Evolutionary conservation across 1,140 invertebrate genomes (phyloP).

Genomic region (Trichogramma pretiosum): DNA sequence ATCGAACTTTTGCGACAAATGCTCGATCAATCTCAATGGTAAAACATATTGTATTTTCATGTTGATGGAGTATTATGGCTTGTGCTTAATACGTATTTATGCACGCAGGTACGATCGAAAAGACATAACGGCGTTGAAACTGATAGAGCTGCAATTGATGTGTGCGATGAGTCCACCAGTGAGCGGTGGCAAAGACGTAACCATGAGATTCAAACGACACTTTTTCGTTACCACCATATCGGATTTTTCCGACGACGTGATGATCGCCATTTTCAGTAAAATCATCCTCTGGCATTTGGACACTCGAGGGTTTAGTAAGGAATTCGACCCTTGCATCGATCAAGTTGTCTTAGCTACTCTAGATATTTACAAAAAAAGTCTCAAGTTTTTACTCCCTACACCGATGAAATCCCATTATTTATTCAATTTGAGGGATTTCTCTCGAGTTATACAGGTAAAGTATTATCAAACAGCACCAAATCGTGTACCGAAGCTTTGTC

Average conservation of each 20-base stretch:
- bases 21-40: conserved; percentile 83
- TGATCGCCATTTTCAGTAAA: conserved; percentile 80
- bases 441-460: conserved; percentile 73
- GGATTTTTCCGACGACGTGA: conserved; percentile 78
- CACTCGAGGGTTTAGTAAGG: conserved; percentile 84
- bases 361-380: conserved; percentile 77
- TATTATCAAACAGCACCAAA: not conserved
- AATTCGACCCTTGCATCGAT: conserved; percentile 87
- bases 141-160: conserved; percentile 81
- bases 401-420: conserved; percentile 87
- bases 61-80: too few species aligned
- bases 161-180: conserved; percentile 78
- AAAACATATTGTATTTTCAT: not conserved
- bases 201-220: conserved; percentile 80
- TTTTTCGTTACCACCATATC: conserved; percentile 85
- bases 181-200: conserved; percentile 74
- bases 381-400: conserved; percentile 76
- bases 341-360: conserved; percentile 81
- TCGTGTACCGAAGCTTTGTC: not conserved
- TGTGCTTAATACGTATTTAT: conserved; percentile 45
- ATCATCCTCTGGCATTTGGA: conserved; percentile 93
- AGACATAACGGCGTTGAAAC: conserved; percentile 71
- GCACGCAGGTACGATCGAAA: conserved; percentile 83
- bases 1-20: conserved; percentile 85
- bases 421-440: conserved; percentile 92